phyloP scores from a whole-genome alignment of 2,113 vertebrate species.

The Campylomormyrus tamandua region DNA sequence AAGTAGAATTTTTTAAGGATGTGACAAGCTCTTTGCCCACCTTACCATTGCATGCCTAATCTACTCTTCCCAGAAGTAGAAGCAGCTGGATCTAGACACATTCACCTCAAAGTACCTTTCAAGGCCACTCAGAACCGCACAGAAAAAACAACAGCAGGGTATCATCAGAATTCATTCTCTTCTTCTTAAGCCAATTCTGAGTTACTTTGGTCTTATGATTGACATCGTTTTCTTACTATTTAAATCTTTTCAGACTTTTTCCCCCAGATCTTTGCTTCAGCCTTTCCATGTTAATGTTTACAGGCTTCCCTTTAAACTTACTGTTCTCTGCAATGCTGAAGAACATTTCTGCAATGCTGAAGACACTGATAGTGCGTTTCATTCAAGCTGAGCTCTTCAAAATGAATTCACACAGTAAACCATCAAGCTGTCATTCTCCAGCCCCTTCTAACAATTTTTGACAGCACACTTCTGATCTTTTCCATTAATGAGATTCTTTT shows the following conservation, averaged over 20 bases:
- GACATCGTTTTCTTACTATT: neutral
- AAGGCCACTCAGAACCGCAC: neutral
- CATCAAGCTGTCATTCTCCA: neutral
- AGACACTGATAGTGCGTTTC: neutral
- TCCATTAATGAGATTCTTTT: neutral
- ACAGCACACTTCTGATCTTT: neutral
- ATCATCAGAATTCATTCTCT: neutral
- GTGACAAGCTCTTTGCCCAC: neutral
- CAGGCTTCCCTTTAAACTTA: neutral
- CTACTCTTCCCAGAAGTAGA: neutral
- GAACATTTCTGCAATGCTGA: neutral
- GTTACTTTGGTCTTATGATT: neutral
- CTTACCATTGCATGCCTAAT: neutral
- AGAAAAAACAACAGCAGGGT: neutral
- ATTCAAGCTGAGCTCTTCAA: neutral
- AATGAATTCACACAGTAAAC: neutral
- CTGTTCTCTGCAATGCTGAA: neutral
- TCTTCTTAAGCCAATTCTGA: neutral
- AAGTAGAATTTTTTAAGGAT: neutral
- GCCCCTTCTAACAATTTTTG: neutral
- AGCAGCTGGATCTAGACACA: neutral
- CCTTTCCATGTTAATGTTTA: neutral
- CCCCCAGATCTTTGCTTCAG: neutral
- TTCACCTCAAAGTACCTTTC: neutral
- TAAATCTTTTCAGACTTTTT: neutral